phyloP scores from a whole-genome alignment of 2,888 invertebrate genomes.

The Xanthia togata region DNA sequence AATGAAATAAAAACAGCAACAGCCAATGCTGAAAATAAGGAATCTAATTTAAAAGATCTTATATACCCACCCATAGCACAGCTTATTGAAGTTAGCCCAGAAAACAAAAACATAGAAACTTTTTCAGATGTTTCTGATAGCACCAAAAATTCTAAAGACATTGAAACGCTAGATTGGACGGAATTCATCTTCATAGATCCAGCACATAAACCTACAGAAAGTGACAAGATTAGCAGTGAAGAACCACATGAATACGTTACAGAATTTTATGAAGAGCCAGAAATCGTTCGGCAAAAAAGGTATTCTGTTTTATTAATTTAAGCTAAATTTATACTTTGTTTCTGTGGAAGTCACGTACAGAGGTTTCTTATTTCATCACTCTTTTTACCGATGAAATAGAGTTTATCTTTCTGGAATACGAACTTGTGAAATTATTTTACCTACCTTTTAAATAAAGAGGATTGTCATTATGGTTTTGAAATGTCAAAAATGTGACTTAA shows the following conservation, averaged over 20 bases:
- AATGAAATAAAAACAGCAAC: not conserved
- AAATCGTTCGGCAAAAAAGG: constrained; percentile 61
- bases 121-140: not conserved
- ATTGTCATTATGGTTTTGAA: not conserved
- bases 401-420: not conserved
- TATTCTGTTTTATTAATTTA: constrained; percentile 33
- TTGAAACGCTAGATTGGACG: constrained; percentile 45
- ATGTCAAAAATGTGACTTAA: not conserved
- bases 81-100: not conserved
- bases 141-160: constrained; percentile 8
- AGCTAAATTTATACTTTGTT: not conserved
- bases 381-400: not conserved
- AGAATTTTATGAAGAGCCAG: constrained; percentile 23
- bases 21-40: not conserved
- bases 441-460: not conserved
- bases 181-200: constrained; percentile 70
- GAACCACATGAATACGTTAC: constrained; percentile 37
- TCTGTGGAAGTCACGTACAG: not conserved
- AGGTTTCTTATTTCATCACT: not conserved
- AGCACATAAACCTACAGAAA: constrained; percentile 9
- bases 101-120: not conserved
- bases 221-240: constrained; percentile 11
- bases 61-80: not conserved
- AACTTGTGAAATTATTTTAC: not conserved
- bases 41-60: not conserved